A percentile compares a stretch with the other conserved stretches of the same genome.
These are phyloP conservation scores for Mus minutoides DNA, from an alignment of 2,797 vertebrate species.

Conservation along the genomic window DNA sequence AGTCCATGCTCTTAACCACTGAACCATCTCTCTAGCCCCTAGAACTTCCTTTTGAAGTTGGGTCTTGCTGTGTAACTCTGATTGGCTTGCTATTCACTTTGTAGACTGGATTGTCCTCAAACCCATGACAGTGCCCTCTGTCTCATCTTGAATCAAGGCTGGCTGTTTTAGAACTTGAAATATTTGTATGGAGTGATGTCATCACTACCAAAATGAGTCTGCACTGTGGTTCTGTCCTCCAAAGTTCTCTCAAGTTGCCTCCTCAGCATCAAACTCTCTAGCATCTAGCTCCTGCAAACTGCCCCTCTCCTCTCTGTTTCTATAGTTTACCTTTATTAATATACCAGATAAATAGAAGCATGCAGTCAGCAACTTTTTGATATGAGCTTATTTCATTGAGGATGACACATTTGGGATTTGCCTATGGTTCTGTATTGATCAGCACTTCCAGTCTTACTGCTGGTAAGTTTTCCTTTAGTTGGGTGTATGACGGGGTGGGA, in stretches of 20 bases:
- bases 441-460: not conserved
- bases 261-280: not conserved
- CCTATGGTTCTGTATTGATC: not conserved
- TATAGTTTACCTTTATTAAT: conserved; percentile 1
- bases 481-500: not conserved
- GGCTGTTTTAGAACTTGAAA: not conserved
- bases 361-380: conserved; percentile 4
- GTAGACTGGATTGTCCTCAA: not conserved
- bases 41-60: not conserved
- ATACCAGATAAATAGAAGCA: not conserved
- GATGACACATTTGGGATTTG: not conserved
- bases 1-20: too few relatives aligned
- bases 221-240: not conserved
- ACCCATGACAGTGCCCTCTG: not conserved
- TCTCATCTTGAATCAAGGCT: too few relatives aligned
- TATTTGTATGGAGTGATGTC: not conserved
- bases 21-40: not conserved
- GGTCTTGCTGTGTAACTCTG: not conserved
- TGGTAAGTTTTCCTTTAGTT: not conserved
- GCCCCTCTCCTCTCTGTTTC: not conserved
- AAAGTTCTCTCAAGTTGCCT: not conserved
- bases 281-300: not conserved
- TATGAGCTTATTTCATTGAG: not conserved
- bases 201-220: not conserved
- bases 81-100: not conserved